Percentiles rank a stretch among this genome's conserved stretches.
phyloP scores from a whole-genome alignment of 2,888 invertebrate genomes.

The Podotricha telesiphe region DNA sequence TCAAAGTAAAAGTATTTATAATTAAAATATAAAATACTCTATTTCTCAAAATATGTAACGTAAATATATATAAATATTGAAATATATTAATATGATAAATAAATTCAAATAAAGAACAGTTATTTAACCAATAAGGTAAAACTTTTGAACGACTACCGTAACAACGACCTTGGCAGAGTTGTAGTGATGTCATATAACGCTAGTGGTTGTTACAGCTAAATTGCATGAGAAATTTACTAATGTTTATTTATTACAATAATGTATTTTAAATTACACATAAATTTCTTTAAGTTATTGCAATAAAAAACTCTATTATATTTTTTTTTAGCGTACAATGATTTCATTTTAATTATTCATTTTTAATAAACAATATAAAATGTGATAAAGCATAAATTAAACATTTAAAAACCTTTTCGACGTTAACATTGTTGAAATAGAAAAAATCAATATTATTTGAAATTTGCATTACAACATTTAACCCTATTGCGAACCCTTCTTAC shows the following conservation, averaged over 20 bases:
- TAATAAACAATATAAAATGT: slow-evolving; percentile 17
- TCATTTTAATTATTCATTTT: not conserved
- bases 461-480: not conserved
- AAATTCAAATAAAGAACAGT: not conserved
- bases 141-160: slow-evolving; percentile 36
- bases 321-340: no score
- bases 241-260: not conserved
- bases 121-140: slow-evolving; percentile 10
- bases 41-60: not conserved
- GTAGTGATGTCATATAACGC: slow-evolving; percentile 47
- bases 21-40: not conserved
- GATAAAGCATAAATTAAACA: not conserved
- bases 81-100: not conserved
- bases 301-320: no score
- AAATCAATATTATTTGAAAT: slow-evolving; percentile 4
- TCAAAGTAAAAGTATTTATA: no score
- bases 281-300: not conserved
- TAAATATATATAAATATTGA: no score
- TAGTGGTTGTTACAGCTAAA: slow-evolving; percentile 13
- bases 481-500: not conserved
- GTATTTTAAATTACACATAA: not conserved
- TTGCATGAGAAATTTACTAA: slow-evolving; percentile 35
- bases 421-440: not conserved
- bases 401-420: not conserved
- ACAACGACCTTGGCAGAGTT: slow-evolving; percentile 43